Percentiles rank a stretch among this genome's conserved stretches.
phyloP scores from a whole-genome alignment of 1,140 invertebrate species.

The Gerris buenoi region DNA sequence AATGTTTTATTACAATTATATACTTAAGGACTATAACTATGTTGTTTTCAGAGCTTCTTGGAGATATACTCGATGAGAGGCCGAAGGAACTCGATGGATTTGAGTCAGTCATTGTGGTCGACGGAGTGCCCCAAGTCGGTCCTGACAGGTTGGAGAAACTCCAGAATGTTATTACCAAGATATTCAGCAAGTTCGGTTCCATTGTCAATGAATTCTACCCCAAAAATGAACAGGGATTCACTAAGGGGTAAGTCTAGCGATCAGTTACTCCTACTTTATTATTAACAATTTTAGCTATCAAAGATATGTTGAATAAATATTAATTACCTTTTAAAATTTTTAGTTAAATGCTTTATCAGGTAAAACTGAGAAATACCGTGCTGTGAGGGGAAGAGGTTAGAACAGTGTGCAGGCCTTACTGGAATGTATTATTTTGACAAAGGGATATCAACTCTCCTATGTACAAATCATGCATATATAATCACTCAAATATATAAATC shows the following conservation, averaged over 20 bases:
- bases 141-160: constrained; percentile 83
- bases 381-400: no score
- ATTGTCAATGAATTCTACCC: constrained; percentile 87
- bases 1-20: not conserved
- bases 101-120: constrained; percentile 89
- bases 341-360: no score
- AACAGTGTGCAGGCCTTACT: no score
- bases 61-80: constrained; percentile 68
- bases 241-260: constrained; percentile 68
- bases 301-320: no score
- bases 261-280: no score
- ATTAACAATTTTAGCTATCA: no score
- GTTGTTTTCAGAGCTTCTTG: constrained; percentile 67
- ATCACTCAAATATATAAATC: no score
- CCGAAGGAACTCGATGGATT: constrained; percentile 90
- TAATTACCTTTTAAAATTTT: no score
- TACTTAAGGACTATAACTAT: constrained; percentile 4
- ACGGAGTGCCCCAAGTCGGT: constrained; percentile 88
- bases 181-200: constrained; percentile 80
- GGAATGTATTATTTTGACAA: no score
- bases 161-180: constrained; percentile 79
- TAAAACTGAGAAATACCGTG: no score
- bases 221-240: constrained; percentile 60
- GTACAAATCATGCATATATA: no score
- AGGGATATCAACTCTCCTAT: no score